These are phyloP conservation scores for Speoplatyrhinus poulsoni DNA, from an alignment of 2,113 vertebrate genomes.

Conservation along the genomic window DNA sequence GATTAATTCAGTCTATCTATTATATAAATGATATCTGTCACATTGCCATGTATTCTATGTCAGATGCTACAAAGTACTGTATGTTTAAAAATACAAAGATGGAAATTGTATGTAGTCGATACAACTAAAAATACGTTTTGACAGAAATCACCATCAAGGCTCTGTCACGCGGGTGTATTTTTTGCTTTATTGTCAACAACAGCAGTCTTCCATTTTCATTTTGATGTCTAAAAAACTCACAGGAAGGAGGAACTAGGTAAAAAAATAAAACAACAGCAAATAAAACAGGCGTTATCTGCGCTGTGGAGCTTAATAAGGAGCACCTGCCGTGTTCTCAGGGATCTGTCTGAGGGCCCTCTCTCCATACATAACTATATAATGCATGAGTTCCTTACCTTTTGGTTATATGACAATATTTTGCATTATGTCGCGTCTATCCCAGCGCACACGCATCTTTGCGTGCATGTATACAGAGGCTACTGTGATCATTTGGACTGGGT, in stretches of 20 bases:
- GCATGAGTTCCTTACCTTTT: constrained; percentile 69
- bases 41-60: constrained; percentile 24
- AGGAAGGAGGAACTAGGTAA: constrained; percentile 51
- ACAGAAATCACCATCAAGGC: constrained; percentile 44
- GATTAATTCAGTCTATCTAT: constrained; percentile 3
- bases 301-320: constrained; percentile 60
- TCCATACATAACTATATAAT: constrained; percentile 78
- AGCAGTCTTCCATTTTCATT: constrained; percentile 56
- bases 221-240: constrained; percentile 43
- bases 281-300: constrained; percentile 49
- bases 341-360: constrained; percentile 65
- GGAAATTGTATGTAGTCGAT: constrained; percentile 32
- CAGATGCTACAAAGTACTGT: constrained; percentile 15
- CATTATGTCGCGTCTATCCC: constrained; percentile 55
- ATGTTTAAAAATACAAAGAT: constrained; percentile 37
- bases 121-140: constrained; percentile 33
- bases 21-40: constrained; percentile 24
- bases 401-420: constrained; percentile 72
- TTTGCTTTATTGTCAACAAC: constrained; percentile 50
- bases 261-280: constrained; percentile 47
- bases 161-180: constrained; percentile 44
- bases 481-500: no score
- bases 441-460: constrained; percentile 31
- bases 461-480: constrained; percentile 26
- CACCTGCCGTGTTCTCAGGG: constrained; percentile 62